A percentile compares a stretch with the other conserved stretches of the same genome.
These are phyloP conservation scores for Hippoglossus hippoglossus DNA, from an alignment of 2,797 vertebrate genomes.

Conservation along the genomic window DNA sequence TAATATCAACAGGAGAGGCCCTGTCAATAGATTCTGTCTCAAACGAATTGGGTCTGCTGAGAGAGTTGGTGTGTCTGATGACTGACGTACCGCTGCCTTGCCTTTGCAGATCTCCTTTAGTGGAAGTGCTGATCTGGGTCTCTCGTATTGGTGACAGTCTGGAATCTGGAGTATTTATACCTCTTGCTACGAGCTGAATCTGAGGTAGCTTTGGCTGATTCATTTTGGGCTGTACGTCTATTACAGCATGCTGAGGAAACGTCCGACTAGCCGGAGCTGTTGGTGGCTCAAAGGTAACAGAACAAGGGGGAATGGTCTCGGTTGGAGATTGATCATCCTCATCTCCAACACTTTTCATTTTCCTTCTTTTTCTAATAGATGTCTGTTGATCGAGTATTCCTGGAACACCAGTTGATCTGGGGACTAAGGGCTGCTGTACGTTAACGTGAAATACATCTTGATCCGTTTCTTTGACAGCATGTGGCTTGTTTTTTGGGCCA, in stretches of 20 bases:
- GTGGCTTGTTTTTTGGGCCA: constrained; percentile 94
- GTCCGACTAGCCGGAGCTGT: constrained; percentile 65
- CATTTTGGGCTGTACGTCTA: constrained; percentile 82
- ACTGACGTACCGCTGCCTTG: constrained; percentile 96
- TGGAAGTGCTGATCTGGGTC: constrained; percentile 79
- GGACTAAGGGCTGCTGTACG: constrained; percentile 84
- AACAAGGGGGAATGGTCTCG: constrained; percentile 83
- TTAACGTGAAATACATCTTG: constrained; percentile 83
- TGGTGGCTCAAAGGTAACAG: constrained; percentile 84
- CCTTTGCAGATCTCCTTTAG: constrained; percentile 89
- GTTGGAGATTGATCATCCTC: constrained; percentile 94
- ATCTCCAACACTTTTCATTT: constrained; percentile 98
- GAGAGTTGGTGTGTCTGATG: constrained; percentile 97
- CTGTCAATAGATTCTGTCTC: constrained; percentile 92
- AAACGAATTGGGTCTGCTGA: constrained; percentile 93
- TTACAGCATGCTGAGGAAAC: constrained; percentile 76
- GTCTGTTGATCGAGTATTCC: constrained; percentile 91
- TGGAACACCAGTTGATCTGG: constrained; percentile 82
- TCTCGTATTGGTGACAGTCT: constrained; percentile 86
- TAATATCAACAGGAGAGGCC: constrained; percentile 83
- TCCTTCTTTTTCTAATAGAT: constrained; percentile 95
- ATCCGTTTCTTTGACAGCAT: constrained; percentile 86
- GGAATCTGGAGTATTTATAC: constrained; percentile 82
- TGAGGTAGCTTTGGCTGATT: constrained; percentile 85
- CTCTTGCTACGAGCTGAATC: constrained; percentile 87